Evolutionary conservation across 2,888 invertebrate genomes (phyloP), one percentile per base, ranked within the genome.

Genomic region (Drosophila borealis): DNA sequence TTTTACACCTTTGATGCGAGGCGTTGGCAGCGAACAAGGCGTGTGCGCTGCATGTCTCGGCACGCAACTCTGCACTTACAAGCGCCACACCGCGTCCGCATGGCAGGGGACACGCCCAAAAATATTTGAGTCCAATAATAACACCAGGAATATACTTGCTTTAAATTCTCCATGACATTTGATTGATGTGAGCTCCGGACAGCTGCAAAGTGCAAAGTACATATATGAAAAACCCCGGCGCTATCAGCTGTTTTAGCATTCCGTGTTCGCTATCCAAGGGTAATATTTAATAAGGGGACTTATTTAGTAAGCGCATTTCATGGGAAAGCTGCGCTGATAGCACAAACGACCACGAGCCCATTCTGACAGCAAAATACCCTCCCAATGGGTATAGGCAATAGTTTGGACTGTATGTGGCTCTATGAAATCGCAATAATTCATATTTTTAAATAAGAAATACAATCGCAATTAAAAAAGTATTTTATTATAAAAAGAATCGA

Each of bases 11-110:
- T 74, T 59, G 57, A 72, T 37, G 64, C 55, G 53, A 71, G 55
- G 54, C 63, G 62, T 50, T 74, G 70, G 74, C 62, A 45, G 57
- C 14, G 61, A 67, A 50, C 55, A 70, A 74, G 79, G 85, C 68
- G 86, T 80, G 85, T 82, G 46, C 57, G 42, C 54, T 69, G 69
- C 66, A 60, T 73, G 72, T 81, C 77, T 67, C 29, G 73, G 71
- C 88, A 82, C 81, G 82, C 82, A 82, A 82, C 85, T 78, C 73
- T 81, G 81, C 81, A 82, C 85, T 82, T 87, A 87, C 59, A 33
- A 64, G 44, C 57, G 39, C 29, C 29, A 29, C 29, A 29, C 8
- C 8, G 29, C 29, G 29, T 29, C 29, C 29, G 29, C 29, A 8
- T 53, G 64, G 46, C 62, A 34, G 56, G 49, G 56, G 65, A 70